Conservation (phyloP, 2,797 vertebrate genomes). For the Leptoclinus maculatus region DNA sequence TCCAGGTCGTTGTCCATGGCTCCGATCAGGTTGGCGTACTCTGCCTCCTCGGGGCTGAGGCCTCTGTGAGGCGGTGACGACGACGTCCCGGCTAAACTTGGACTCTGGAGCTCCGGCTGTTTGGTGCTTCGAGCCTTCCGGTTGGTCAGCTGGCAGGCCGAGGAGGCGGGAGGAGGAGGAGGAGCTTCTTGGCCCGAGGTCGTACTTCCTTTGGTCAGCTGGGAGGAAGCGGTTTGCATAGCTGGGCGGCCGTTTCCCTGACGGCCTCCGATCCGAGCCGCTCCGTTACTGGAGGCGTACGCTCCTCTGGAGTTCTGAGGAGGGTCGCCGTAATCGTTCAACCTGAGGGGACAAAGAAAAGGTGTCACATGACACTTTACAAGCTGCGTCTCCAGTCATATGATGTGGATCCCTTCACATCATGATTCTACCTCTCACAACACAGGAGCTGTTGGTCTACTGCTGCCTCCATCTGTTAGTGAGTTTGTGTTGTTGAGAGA, state of each 20-base stretch:
- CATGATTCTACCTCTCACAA: too few relatives aligned
- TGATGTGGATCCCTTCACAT: too few relatives aligned
- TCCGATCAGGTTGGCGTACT: constrained; percentile 91
- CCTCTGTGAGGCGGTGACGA: constrained; percentile 61
- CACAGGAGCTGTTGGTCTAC: too few relatives aligned
- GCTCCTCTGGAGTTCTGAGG: constrained; percentile 88
- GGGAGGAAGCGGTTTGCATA: constrained; percentile 84
- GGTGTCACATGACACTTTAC: background rate
- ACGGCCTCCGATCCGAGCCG: constrained; percentile 85
- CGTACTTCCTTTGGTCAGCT: constrained; percentile 76
- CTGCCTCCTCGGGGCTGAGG: constrained; percentile 90
- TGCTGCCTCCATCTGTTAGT: too few relatives aligned
- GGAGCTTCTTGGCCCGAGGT: constrained; percentile 81
- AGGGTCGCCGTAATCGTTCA: constrained; percentile 88
- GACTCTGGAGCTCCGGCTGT: constrained; percentile 83
- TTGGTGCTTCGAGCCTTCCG: constrained; percentile 86
- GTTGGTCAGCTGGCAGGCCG: constrained; percentile 82
- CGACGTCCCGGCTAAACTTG: constrained; percentile 60
- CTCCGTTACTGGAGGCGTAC: constrained; percentile 84
- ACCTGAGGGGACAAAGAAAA: constrained; percentile 74
- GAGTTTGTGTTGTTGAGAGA: too few relatives aligned
- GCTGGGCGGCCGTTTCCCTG: constrained; percentile 87
- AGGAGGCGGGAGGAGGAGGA: constrained; percentile 64
- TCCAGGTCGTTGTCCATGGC: constrained; percentile 98
- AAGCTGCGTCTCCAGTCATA: background rate